These are phyloP conservation scores for Cataglyphis rosenhaueri DNA, from an alignment of 2,888 invertebrate genomes.

Conservation along the genomic window DNA sequence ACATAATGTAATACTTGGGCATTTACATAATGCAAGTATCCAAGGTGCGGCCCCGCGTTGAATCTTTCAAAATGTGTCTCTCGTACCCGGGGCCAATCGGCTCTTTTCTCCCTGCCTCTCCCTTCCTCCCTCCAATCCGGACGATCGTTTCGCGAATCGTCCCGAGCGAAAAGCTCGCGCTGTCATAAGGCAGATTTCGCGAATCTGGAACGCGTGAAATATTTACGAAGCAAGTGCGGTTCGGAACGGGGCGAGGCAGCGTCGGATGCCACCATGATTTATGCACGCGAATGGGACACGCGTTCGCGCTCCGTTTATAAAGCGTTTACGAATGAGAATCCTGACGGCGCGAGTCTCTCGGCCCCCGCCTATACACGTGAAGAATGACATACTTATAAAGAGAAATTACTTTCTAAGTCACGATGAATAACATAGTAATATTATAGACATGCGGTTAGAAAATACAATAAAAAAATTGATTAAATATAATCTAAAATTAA, in stretches of 20 bases:
- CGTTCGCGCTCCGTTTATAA: conserved; percentile 43
- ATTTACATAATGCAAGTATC: conserved; percentile 56
- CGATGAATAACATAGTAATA: not conserved
- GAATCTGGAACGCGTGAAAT: conserved; percentile 65
- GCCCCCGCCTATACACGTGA: not conserved
- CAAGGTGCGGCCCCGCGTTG: conserved; percentile 35
- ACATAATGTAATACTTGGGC: conserved; percentile 52
- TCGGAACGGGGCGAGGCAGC: not conserved
- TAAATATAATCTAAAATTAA: not conserved
- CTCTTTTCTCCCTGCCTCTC: not conserved
- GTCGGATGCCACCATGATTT: conserved; percentile 59
- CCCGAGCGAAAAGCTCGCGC: conserved; percentile 33
- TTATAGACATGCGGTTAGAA: not conserved
- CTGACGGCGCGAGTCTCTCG: not conserved
- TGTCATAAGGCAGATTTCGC: conserved; percentile 47
- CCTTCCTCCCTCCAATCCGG: not conserved
- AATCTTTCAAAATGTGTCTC: conserved; percentile 38
- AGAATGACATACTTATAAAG: not conserved
- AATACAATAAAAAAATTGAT: not conserved
- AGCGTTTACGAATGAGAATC: conserved; percentile 26
- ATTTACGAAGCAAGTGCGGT: conserved; percentile 52
- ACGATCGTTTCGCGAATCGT: conserved; percentile 17
- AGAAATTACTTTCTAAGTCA: conserved; percentile 2
- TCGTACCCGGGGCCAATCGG: conserved; percentile 40
- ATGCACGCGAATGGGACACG: conserved; percentile 48